Percentiles rank a stretch among this genome's conserved stretches.
Evolutionary conservation across 2,113 vertebrate species (phyloP).

Genomic region (Gavialis gangeticus): DNA sequence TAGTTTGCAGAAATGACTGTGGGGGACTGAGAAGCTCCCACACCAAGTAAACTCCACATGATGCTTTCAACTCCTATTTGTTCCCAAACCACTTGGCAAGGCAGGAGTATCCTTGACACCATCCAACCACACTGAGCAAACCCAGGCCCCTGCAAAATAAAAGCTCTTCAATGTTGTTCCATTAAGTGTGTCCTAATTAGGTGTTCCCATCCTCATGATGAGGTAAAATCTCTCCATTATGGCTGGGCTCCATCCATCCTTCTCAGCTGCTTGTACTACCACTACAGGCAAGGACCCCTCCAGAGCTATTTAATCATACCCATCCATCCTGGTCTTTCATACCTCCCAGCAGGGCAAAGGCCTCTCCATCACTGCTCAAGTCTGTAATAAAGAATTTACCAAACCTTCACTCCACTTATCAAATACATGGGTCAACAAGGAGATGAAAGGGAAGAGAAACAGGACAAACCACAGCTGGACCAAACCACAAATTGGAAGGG

Average conservation of each 20-base stretch:
- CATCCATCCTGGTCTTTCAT: neutral
- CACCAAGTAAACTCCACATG: neutral
- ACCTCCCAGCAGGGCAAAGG: neutral
- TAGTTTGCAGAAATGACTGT: neutral
- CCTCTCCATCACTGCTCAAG: neutral
- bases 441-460: neutral
- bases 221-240: neutral
- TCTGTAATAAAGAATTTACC: neutral
- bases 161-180: neutral
- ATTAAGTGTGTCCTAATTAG: neutral
- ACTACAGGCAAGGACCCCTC: neutral
- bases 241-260: neutral
- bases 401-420: neutral
- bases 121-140: neutral
- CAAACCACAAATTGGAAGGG: neutral
- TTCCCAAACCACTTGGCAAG: neutral
- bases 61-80: neutral
- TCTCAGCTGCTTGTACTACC: neutral
- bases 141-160: fast-evolving
- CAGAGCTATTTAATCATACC: neutral
- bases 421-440: neutral
- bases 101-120: neutral
- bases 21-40: neutral
- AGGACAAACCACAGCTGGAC: neutral
- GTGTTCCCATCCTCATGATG: neutral